Conservation (phyloP, 1,140 invertebrate genomes). For the Cydia pomonella region DNA sequence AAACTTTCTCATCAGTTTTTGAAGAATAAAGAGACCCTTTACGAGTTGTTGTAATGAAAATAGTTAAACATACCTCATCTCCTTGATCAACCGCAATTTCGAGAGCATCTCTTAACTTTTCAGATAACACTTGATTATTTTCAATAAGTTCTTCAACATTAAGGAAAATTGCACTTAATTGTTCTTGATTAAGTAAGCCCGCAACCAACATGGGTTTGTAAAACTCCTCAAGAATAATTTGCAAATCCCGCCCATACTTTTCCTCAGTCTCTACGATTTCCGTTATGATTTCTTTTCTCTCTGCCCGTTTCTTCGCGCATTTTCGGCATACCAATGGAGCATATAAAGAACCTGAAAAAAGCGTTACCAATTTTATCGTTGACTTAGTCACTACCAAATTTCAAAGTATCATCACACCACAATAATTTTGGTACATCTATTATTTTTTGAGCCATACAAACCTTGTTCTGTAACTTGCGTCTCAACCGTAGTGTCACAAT, state of each 20-base stretch:
- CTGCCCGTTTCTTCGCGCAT: conserved; percentile 92
- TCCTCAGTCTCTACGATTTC: conserved; percentile 98
- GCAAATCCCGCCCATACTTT: conserved; percentile 95
- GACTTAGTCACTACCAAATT: too few relatives aligned
- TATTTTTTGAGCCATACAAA: conserved; percentile 47
- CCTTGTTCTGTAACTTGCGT: conserved; percentile 85
- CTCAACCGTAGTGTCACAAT: conserved; percentile 88
- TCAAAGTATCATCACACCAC: too few relatives aligned
- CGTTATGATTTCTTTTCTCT: conserved; percentile 96
- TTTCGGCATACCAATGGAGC: conserved; percentile 92
- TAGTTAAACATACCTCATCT: conserved; percentile 84
- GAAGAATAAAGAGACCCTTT: too few relatives aligned
- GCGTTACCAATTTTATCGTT: conserved; percentile 1
- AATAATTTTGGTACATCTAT: conserved; percentile 31
- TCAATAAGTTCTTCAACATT: conserved; percentile 96
- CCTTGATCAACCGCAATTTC: conserved; percentile 90
- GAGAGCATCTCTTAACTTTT: conserved; percentile 92
- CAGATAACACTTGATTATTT: conserved; percentile 92
- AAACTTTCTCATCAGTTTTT: too few relatives aligned
- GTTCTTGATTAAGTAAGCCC: conserved; percentile 89
- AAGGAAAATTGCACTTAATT: conserved; percentile 94
- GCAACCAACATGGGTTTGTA: conserved; percentile 96
- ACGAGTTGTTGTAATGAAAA: too few relatives aligned
- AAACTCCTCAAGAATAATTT: conserved; percentile 96
- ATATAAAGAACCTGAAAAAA: conserved; percentile 83